phyloP scores from a whole-genome alignment of 1,140 invertebrate genomes.

The Bombus superbus region DNA sequence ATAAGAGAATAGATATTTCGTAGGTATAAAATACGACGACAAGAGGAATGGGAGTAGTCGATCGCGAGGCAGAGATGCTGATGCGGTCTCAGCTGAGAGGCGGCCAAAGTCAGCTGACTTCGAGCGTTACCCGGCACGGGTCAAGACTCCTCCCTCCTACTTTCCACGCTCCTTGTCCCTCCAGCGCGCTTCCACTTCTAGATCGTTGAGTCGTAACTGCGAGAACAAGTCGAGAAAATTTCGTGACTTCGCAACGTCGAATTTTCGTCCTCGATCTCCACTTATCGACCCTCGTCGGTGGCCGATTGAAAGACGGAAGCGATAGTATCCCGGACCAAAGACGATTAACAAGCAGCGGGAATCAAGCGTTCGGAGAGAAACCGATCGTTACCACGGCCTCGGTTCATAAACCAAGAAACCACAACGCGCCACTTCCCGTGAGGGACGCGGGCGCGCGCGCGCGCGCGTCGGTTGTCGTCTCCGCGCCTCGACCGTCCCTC shows the following conservation, averaged over 20 bases:
- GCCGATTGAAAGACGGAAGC: background rate
- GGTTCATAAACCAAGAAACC: constrained; percentile 52
- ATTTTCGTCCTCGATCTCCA: background rate
- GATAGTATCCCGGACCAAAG: background rate
- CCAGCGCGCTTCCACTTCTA: constrained; percentile 32
- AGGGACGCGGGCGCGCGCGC: constrained; percentile 5
- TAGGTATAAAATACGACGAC: background rate
- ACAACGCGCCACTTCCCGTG: constrained; percentile 27
- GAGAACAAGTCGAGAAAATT: constrained; percentile 41
- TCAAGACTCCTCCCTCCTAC: constrained; percentile 57
- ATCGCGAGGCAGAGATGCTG: background rate
- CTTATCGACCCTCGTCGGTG: background rate
- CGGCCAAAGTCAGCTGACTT: constrained; percentile 76
- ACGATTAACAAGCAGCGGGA: background rate
- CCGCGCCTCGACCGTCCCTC: constrained; percentile 24
- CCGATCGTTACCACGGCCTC: constrained; percentile 39
- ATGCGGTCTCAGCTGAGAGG: constrained; percentile 69
- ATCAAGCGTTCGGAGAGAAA: constrained; percentile 21
- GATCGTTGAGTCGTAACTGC: constrained; percentile 17
- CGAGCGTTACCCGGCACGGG: constrained; percentile 64
- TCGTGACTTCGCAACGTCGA: background rate
- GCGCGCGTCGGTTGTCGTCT: constrained; percentile 14
- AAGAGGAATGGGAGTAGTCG: constrained; percentile 2
- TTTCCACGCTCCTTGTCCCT: constrained; percentile 17
- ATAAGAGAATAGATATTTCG: too few relatives aligned